These are phyloP conservation scores for Ochotona princeps DNA, from an alignment of 2,113 vertebrate species.

Conservation along the genomic window DNA sequence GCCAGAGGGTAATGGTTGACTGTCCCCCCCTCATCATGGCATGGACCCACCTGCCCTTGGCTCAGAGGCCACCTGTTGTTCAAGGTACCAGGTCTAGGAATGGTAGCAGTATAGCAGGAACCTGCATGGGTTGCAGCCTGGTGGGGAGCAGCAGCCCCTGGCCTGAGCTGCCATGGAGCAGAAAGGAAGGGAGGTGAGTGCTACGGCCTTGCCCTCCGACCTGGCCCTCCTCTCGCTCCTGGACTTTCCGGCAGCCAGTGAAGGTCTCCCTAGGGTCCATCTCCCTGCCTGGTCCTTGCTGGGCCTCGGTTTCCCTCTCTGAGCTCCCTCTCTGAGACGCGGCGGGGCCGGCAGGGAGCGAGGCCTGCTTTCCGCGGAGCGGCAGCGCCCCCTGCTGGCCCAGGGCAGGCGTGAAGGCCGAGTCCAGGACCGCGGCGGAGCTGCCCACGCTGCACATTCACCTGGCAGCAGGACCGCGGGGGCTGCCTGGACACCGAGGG, in stretches of 20 bases:
- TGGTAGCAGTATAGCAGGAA: no score
- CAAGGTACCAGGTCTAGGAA: neutral
- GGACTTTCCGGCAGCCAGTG: neutral
- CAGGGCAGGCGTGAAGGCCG: fast-evolving
- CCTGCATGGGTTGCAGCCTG: neutral
- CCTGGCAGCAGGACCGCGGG: no score
- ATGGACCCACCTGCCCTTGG: neutral
- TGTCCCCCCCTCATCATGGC: neutral
- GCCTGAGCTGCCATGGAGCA: neutral
- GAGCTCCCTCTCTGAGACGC: no score
- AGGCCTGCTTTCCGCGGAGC: constrained; percentile 22
- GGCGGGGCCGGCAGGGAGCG: neutral
- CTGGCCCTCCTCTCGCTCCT: neutral
- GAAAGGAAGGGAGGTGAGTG: neutral
- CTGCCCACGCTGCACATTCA: no score
- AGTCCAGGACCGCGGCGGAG: neutral
- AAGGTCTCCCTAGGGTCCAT: neutral
- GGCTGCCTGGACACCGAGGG: no score
- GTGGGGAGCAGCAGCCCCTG: neutral
- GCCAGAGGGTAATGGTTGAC: neutral
- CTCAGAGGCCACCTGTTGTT: neutral
- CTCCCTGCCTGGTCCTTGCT: neutral
- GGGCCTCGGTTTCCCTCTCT: constrained; percentile 36
- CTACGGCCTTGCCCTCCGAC: neutral
- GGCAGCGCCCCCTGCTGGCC: constrained; percentile 59